A percentile compares a stretch with the other conserved stretches of the same genome.
These are phyloP conservation scores for Acanthurus leucopareius DNA, from an alignment of 2,797 vertebrate genomes.

Conservation along the genomic window DNA sequence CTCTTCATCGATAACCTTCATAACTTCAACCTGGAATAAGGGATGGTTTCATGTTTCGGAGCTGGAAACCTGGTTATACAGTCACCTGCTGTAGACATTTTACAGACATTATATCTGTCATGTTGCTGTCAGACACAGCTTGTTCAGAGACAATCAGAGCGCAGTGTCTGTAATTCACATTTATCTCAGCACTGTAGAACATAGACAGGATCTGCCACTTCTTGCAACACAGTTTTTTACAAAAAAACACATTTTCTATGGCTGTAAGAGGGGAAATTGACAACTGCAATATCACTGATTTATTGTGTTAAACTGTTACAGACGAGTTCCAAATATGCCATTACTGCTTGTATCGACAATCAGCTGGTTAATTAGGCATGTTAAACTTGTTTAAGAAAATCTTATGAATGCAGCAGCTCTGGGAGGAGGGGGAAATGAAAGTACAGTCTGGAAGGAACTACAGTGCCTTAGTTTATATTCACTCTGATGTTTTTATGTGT, in stretches of 20 bases:
- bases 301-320: neutral
- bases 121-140: conserved; percentile 5
- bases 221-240: neutral
- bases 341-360: neutral
- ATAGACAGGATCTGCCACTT: neutral
- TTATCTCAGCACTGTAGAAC: conserved; percentile 17
- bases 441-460: neutral
- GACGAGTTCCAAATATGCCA: neutral
- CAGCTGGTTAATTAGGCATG: neutral
- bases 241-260: neutral
- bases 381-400: conserved; percentile 38
- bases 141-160: conserved; percentile 5
- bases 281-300: neutral
- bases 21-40: conserved; percentile 81
- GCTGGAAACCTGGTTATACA: neutral
- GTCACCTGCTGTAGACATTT: conserved; percentile 18
- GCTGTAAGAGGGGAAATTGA: neutral
- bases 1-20: conserved; percentile 86
- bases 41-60: neutral
- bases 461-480: conserved; percentile 16
- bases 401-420: conserved; percentile 39
- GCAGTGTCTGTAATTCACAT: conserved; percentile 26
- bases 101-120: conserved; percentile 34
- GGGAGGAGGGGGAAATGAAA: conserved; percentile 23
- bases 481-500: conserved; percentile 1